Conservation (phyloP, 92 coral and sea anemone genomes). For the Palythoa caribaeorum region DNA sequence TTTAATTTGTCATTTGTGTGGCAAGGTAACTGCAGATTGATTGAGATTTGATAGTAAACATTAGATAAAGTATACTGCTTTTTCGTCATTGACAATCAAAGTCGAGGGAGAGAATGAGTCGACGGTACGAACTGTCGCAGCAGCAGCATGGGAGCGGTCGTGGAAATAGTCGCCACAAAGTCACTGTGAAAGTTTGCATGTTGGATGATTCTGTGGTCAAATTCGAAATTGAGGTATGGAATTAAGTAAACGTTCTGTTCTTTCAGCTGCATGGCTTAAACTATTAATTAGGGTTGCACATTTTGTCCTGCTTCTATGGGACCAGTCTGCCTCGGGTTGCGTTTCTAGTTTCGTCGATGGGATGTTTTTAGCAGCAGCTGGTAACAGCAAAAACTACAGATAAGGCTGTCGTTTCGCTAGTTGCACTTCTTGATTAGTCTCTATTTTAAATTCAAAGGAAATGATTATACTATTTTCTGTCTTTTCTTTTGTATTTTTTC, state of each 20-base stretch:
- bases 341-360: slow-evolving; percentile 21
- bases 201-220: slow-evolving; percentile 97
- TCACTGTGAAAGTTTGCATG: slow-evolving; percentile 94
- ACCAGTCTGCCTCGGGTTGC: background rate
- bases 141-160: slow-evolving; percentile 81
- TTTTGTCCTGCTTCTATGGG: slow-evolving; percentile 20
- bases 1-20: slow-evolving; percentile 36
- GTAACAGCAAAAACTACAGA: background rate
- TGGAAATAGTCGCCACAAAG: slow-evolving; percentile 74
- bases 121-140: slow-evolving; percentile 83
- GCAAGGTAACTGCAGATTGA: slow-evolving; percentile 40
- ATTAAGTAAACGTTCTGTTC: slow-evolving; percentile 3
- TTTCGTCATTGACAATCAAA: slow-evolving; percentile 22
- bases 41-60: background rate
- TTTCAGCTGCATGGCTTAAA: slow-evolving; percentile 12
- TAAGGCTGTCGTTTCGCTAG: background rate
- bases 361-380: slow-evolving; percentile 33
- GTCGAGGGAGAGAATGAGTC: slow-evolving; percentile 67
- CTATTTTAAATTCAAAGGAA: background rate
- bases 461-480: background rate
- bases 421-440: background rate
- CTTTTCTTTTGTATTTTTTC: background rate
- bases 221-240: slow-evolving; percentile 96
- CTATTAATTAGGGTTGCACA: slow-evolving; percentile 39
- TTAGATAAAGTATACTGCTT: background rate